Evolutionary conservation across 2,797 vertebrate genomes (phyloP).

Genomic region (Sparidentex hasta): DNA sequence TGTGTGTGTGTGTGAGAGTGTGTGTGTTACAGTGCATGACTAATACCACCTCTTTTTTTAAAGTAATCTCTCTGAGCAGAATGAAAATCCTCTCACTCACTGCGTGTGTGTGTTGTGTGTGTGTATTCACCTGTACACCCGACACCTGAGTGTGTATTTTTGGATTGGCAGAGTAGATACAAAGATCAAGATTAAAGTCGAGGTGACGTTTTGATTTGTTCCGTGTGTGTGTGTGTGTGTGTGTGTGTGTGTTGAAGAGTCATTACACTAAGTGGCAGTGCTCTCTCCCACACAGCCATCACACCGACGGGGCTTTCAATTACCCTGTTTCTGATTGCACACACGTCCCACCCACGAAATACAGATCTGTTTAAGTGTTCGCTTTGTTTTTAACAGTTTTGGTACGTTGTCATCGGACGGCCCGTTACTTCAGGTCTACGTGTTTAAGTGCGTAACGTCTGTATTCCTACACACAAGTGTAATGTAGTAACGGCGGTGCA

Average conservation of each 20-base stretch:
- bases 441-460: too few relatives aligned
- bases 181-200: slow-evolving; percentile 52
- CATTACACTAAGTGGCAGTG: slow-evolving; percentile 58
- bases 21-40: slow-evolving; percentile 43
- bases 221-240: slow-evolving; percentile 18
- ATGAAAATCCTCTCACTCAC: slow-evolving; percentile 34
- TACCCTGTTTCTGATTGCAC: too few relatives aligned
- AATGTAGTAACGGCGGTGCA: too few relatives aligned
- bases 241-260: slow-evolving; percentile 41
- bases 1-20: slow-evolving; percentile 20
- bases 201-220: slow-evolving; percentile 28
- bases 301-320: slow-evolving; percentile 5
- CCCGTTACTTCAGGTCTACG: too few relatives aligned
- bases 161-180: slow-evolving; percentile 40
- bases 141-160: slow-evolving; percentile 43
- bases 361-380: too few relatives aligned
- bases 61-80: slow-evolving; percentile 43
- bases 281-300: slow-evolving; percentile 54
- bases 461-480: too few relatives aligned
- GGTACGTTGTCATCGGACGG: too few relatives aligned
- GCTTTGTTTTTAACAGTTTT: too few relatives aligned
- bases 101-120: slow-evolving; percentile 31
- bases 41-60: slow-evolving; percentile 45
- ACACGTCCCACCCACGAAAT: too few relatives aligned
- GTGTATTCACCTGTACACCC: slow-evolving; percentile 29